Conservation (phyloP, 1,140 invertebrate species). For the Hyles euphorbiae region DNA sequence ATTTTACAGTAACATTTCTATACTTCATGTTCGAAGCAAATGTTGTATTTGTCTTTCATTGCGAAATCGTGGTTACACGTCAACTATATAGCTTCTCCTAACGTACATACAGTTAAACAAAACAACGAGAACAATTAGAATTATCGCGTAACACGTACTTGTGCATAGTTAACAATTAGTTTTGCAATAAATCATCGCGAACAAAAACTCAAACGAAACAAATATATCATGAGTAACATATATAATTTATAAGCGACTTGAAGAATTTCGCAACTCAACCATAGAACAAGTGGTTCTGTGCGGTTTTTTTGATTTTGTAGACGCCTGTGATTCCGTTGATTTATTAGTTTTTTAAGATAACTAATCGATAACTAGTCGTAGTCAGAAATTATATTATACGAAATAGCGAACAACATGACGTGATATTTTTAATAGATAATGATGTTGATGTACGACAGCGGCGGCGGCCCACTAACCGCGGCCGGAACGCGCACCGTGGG, state of each 20-base stretch:
- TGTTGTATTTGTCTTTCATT: too few species aligned
- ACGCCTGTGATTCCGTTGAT: slow-evolving; percentile 50
- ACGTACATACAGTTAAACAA: too few species aligned
- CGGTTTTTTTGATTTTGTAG: slow-evolving; percentile 42
- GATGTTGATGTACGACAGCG: slow-evolving; percentile 67
- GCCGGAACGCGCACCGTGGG: slow-evolving; percentile 55
- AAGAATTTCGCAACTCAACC: slow-evolving; percentile 41
- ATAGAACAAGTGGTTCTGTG: slow-evolving; percentile 46
- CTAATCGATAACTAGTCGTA: slow-evolving; percentile 46
- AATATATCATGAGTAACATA: neutral
- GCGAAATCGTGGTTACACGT: too few species aligned
- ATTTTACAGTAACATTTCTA: too few species aligned
- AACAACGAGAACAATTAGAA: too few species aligned
- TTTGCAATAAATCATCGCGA: neutral
- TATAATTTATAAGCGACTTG: slow-evolving; percentile 1
- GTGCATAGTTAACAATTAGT: too few species aligned
- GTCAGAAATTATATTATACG: slow-evolving; percentile 62
- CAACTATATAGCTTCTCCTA: too few species aligned
- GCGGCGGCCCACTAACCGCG: slow-evolving; percentile 40
- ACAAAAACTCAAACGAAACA: neutral
- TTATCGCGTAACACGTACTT: too few species aligned
- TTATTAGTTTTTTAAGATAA: slow-evolving; percentile 62
- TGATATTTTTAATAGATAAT: slow-evolving; percentile 74
- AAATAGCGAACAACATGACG: slow-evolving; percentile 71
- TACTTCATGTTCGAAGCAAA: too few species aligned